Evolutionary conservation across 2,797 vertebrate species (phyloP), one percentile per base, ranked within the genome.

Genomic region (Eulemur albifrons): DNA sequence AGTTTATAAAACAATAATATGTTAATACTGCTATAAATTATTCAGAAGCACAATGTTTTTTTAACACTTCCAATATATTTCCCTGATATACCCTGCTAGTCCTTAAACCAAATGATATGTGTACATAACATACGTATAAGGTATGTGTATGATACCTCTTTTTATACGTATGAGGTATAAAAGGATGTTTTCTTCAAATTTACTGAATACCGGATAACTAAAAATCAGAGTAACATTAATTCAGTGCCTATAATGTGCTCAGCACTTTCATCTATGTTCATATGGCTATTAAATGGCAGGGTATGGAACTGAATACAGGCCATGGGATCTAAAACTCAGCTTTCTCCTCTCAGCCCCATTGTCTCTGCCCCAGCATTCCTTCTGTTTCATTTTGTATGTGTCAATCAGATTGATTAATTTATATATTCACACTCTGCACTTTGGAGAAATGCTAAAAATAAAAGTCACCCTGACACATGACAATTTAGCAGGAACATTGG

Each of bases 381-480:
- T 70, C 54, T 14, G 18, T 81, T 61, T 90, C 61, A 92, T 12
- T 87, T 27, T 83, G n/a, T 21, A 1, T 18, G 17, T 90, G 76
- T 87, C 94, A 87, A 20, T 84, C 38, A 35, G 65, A 84, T 25
- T 45, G 35, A 83, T 65, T 95, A 80, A 93, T 69, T 79, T 50
- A 87, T 25, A 89, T 11, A 70, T 86, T 88, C 82, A 90, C 9
- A 72, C 27, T 81, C n/a, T 83, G 88, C 38, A 85, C 30, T 91
- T 94, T 67, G 93, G 70, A 94, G 23, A 93, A 94, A 57, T 43
- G 25, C 38, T 85, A 52, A 91, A 88, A 97, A 40, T 59, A 61
- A 76, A 90, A 93, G 40, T 94, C 92, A 85, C 72, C n/a, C 50
- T 91, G 92, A 92, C 77, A 93, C 61, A 86, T 52, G 85, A 82